Conservation (phyloP, 2,797 vertebrate genomes). For the Antennarius maculatus region DNA sequence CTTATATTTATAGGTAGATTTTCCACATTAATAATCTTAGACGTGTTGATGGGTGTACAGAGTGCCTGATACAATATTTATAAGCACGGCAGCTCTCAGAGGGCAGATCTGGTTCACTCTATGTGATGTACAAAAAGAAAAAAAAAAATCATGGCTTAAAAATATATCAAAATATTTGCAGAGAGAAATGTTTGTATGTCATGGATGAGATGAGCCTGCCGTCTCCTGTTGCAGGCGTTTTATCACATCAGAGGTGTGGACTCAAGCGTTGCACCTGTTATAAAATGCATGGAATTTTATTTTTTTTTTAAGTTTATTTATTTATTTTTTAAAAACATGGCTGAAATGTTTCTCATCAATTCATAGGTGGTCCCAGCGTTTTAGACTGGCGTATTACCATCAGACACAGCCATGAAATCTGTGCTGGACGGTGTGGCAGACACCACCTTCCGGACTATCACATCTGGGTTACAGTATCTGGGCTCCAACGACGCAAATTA, state of each 20-base stretch:
- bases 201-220: neutral
- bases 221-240: constrained; percentile 4
- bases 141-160: neutral
- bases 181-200: neutral
- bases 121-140: neutral
- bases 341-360: constrained; percentile 67
- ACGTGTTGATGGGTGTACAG: neutral
- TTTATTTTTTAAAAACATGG: constrained; percentile 27
- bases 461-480: constrained; percentile 94
- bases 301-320: too few relatives aligned
- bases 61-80: constrained; percentile 11
- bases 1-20: neutral
- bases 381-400: constrained; percentile 71
- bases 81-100: neutral
- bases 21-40: constrained; percentile 6
- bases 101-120: constrained; percentile 1
- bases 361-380: constrained; percentile 73
- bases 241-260: neutral
- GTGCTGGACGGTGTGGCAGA: constrained; percentile 97
- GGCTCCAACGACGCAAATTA: constrained; percentile 96
- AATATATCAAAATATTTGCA: constrained; percentile 12
- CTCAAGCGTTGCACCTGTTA: neutral
- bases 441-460: constrained; percentile 98
- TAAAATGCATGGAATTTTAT: neutral
- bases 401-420: constrained; percentile 93